Conservation (phyloP, 2,113 vertebrate species). For the Tamias sibiricus region DNA sequence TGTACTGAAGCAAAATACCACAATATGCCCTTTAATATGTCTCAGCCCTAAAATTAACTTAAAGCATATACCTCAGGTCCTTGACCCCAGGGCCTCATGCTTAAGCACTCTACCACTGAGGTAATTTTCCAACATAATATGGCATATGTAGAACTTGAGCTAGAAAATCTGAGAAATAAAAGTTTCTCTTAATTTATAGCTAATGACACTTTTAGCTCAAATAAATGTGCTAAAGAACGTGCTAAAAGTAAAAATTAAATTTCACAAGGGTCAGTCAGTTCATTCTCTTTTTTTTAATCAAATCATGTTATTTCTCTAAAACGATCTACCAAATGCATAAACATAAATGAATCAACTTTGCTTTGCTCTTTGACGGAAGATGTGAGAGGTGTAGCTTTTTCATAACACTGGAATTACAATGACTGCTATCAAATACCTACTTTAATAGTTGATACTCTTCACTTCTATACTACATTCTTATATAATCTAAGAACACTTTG, state of each 20-base stretch:
- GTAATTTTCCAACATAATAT: too few relatives aligned
- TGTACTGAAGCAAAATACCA: background rate
- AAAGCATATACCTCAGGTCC: background rate
- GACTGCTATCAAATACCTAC: background rate
- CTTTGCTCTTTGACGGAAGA: background rate
- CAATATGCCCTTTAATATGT: background rate
- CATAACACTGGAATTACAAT: background rate
- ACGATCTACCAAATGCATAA: background rate
- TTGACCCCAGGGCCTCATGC: too few relatives aligned
- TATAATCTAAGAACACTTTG: background rate
- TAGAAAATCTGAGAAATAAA: conserved; percentile 10
- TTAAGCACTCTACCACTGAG: background rate
- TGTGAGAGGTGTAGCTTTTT: background rate
- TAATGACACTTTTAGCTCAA: background rate
- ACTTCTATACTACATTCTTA: background rate
- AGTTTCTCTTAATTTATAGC: background rate
- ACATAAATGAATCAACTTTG: background rate
- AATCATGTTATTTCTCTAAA: background rate
- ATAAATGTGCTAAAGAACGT: background rate
- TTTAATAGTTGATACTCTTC: background rate
- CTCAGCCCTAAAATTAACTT: background rate
- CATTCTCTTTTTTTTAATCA: background rate
- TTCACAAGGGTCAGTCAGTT: background rate
- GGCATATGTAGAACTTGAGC: background rate
- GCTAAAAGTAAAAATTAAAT: background rate